Conservation (phyloP, 92 coral and sea anemone genomes). For the Bergia puertoricense region DNA sequence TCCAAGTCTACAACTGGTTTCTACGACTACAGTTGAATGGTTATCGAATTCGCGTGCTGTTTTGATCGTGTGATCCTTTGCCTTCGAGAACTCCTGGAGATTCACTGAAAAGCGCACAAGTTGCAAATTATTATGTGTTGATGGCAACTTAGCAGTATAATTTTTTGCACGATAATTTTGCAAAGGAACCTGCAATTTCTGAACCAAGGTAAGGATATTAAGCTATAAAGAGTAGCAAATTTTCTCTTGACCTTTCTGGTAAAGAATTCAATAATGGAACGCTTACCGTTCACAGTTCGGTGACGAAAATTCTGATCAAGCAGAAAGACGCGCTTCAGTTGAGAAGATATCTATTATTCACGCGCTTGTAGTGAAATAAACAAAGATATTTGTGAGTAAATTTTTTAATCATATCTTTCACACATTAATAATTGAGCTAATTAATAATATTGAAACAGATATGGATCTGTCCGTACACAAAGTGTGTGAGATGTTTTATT, state of each 20-base stretch:
- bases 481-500: background rate
- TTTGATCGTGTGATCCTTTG: slow-evolving; percentile 27
- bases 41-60: background rate
- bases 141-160: slow-evolving; percentile 2
- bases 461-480: background rate
- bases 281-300: background rate
- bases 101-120: background rate
- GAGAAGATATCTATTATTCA: background rate
- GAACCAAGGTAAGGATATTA: slow-evolving; percentile 3
- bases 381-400: background rate
- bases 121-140: background rate
- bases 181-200: background rate
- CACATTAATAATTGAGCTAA: background rate
- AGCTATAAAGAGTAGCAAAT: background rate
- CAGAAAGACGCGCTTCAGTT: background rate
- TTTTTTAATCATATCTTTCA: background rate
- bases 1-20: background rate
- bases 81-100: slow-evolving; percentile 20
- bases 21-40: background rate
- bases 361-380: background rate
- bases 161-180: background rate
- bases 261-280: background rate
- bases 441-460: background rate
- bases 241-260: background rate
- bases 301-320: background rate